Conservation (phyloP, 2,888 invertebrate genomes). For the Arge pagana region DNA sequence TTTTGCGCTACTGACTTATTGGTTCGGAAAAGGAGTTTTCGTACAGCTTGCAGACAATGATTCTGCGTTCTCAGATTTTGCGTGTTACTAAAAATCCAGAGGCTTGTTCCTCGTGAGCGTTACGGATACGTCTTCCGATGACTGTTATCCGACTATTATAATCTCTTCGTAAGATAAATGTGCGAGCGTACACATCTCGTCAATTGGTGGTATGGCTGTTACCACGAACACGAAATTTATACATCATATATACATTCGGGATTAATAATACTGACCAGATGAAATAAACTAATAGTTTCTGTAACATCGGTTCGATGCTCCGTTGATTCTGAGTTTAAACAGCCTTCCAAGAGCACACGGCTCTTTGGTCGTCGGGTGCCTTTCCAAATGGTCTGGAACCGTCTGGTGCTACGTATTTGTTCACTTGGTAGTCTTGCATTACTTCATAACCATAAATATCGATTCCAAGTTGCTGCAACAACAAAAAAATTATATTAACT, state of each 20-base stretch:
- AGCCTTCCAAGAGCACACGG: slow-evolving; percentile 79
- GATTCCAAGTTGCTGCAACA: slow-evolving; percentile 76
- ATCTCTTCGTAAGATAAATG: not conserved
- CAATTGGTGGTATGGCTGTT: not conserved
- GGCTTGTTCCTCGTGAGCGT: not conserved
- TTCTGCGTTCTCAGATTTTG: no score
- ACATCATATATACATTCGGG: not conserved
- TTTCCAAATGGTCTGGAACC: slow-evolving; percentile 74
- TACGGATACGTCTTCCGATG: not conserved
- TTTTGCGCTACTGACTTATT: no score
- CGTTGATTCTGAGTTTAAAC: no score
- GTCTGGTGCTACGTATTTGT: slow-evolving; percentile 74
- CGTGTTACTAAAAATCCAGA: no score
- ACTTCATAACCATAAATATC: slow-evolving; percentile 80
- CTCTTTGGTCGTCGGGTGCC: slow-evolving; percentile 78
- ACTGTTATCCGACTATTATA: not conserved
- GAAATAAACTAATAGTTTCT: not conserved
- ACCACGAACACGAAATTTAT: slow-evolving; percentile 3
- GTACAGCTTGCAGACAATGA: no score
- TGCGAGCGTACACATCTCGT: no score
- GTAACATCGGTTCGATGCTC: not conserved
- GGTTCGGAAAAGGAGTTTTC: no score
- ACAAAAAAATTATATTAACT: not conserved
- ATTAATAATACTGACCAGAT: slow-evolving; percentile 6
- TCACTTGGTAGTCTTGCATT: slow-evolving; percentile 79